These are phyloP conservation scores for Parnassius smintheus DNA, from an alignment of 2,888 invertebrate genomes.

Conservation along the genomic window DNA sequence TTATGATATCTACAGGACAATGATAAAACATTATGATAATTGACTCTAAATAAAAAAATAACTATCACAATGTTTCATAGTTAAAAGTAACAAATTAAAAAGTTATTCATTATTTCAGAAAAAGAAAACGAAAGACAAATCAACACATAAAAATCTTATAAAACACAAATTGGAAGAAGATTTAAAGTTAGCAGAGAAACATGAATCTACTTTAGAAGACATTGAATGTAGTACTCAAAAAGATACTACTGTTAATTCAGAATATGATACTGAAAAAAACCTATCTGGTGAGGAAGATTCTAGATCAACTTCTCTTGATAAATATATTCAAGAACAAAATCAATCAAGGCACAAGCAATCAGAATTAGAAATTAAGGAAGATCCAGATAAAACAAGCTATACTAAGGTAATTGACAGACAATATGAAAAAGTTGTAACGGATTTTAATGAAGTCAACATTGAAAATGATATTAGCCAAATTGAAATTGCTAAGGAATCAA, in stretches of 20 bases:
- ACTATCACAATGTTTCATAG: too few relatives aligned
- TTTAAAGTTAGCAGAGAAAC: slow-evolving; percentile 2
- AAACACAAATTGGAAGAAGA: slow-evolving; percentile 16
- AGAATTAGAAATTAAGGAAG: slow-evolving; percentile 14
- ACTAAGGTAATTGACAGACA: background rate
- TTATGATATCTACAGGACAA: too few relatives aligned
- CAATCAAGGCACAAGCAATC: background rate
- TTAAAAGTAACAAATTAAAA: too few relatives aligned
- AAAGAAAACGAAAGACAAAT: slow-evolving; percentile 58
- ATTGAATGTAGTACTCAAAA: slow-evolving; percentile 1
- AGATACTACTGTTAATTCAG: slow-evolving; percentile 8
- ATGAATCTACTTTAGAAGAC: slow-evolving; percentile 6
- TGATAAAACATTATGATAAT: too few relatives aligned
- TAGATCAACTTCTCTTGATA: background rate
- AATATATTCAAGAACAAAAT: background rate
- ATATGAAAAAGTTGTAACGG: background rate
- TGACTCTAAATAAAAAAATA: too few relatives aligned
- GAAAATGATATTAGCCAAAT: background rate
- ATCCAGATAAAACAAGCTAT: background rate
- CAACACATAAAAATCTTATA: slow-evolving; percentile 26
- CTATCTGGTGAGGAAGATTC: background rate
- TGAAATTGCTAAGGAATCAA: background rate
- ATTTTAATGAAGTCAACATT: background rate
- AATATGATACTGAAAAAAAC: background rate
- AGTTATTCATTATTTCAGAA: slow-evolving; percentile 47